phyloP scores from a whole-genome alignment of 2,113 vertebrate species.

The Notarius quadriscutis region DNA sequence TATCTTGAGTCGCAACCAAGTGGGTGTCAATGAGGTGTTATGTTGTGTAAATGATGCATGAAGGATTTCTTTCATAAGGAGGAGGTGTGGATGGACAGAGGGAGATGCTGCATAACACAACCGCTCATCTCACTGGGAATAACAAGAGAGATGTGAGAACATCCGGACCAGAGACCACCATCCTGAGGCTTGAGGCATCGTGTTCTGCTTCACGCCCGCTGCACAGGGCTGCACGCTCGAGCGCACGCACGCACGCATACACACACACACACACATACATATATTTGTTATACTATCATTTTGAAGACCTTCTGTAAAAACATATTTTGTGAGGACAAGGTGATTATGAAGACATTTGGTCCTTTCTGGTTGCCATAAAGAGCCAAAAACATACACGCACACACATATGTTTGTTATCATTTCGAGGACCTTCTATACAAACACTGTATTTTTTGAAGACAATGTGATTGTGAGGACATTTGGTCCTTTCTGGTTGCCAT shows the following conservation, averaged over 20 bases:
- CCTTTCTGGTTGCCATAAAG: neutral
- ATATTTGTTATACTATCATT: neutral
- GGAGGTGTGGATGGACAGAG: neutral
- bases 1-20: neutral
- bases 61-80: neutral
- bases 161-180: conserved; percentile 23
- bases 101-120: neutral
- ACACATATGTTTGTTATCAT: neutral
- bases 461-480: too few species aligned
- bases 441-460: too few species aligned
- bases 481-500: too few species aligned
- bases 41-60: neutral
- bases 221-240: conserved; percentile 55
- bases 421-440: too few species aligned
- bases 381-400: conserved; percentile 24
- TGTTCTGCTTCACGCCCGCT: conserved; percentile 48
- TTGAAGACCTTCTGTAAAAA: neutral
- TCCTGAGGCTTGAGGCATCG: conserved; percentile 29
- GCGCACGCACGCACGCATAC: conserved; percentile 47
- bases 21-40: conserved; percentile 1
- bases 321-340: neutral
- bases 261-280: conserved; percentile 44
- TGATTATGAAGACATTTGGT: neutral
- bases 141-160: neutral
- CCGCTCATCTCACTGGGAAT: neutral